Evolutionary conservation across 1,140 invertebrate genomes (phyloP).

Genomic region (Heliconius eleuchia): DNA sequence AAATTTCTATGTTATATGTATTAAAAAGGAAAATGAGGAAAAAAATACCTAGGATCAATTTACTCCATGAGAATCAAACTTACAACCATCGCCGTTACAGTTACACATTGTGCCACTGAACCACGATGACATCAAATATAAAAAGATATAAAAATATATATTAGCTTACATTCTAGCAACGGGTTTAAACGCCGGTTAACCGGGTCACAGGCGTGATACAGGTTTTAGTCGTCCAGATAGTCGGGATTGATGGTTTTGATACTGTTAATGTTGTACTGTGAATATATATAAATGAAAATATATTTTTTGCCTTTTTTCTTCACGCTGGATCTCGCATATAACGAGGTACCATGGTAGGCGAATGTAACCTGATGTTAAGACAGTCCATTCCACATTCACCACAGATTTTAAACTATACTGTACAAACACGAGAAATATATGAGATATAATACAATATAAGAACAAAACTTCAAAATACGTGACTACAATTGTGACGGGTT

Average conservation of each 20-base stretch:
- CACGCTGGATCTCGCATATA: background rate
- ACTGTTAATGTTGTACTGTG: conserved; percentile 23
- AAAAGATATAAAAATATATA: background rate
- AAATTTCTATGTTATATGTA: too few species aligned
- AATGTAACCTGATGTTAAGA: background rate
- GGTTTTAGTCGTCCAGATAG: conserved; percentile 50
- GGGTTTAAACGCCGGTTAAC: conserved; percentile 37
- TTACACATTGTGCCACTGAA: background rate
- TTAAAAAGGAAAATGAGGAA: too few species aligned
- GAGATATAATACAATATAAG: too few species aligned
- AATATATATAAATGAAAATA: background rate
- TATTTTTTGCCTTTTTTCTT: background rate
- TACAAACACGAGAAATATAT: too few species aligned
- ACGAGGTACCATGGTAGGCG: background rate
- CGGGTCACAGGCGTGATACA: conserved; percentile 59
- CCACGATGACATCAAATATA: background rate
- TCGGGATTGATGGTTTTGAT: conserved; percentile 54
- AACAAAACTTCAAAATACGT: too few species aligned
- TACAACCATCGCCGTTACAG: background rate
- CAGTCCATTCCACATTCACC: background rate
- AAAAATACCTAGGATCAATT: too few species aligned
- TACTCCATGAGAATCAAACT: too few species aligned
- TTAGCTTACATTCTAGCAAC: conserved; percentile 2
- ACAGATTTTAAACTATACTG: too few species aligned
- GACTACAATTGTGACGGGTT: too few species aligned